Conservation (phyloP, 2,888 invertebrate genomes). For the Polylopha cassiicola region DNA sequence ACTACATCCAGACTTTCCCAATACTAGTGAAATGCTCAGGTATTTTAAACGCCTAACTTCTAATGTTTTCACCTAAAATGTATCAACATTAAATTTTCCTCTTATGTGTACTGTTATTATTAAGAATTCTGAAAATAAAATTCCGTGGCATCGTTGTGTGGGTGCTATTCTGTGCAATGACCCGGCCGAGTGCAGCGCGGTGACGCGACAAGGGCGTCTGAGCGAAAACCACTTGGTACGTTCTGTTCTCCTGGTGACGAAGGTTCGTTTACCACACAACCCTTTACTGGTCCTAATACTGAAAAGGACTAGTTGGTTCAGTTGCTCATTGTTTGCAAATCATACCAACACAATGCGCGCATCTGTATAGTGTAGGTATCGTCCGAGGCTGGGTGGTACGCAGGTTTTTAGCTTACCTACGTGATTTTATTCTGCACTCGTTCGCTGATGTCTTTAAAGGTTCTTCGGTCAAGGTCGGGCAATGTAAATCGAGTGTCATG, state of each 20-base stretch:
- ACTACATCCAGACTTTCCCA: no score
- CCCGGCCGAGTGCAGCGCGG: constrained; percentile 29
- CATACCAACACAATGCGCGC: constrained; percentile 21
- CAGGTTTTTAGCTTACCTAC: constrained; percentile 26
- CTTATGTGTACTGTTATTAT: no score
- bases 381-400: constrained; percentile 24
- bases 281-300: constrained; percentile 65
- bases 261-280: constrained; percentile 63
- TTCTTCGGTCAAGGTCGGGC: constrained; percentile 32
- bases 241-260: constrained; percentile 57
- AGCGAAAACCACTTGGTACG: constrained; percentile 38
- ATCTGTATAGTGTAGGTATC: constrained; percentile 26
- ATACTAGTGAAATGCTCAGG: no score
- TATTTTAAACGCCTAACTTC: no score
- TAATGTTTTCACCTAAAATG: no score
- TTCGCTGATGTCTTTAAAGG: constrained; percentile 29
- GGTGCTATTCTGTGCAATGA: constrained; percentile 42
- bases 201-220: constrained; percentile 48
- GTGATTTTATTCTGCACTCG: constrained; percentile 31
- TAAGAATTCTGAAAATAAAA: constrained; percentile 21
- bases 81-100: no score
- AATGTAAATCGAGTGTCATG: constrained; percentile 26
- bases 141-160: constrained; percentile 19
- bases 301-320: constrained; percentile 40
- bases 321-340: constrained; percentile 43